These are phyloP conservation scores for Maniola hyperantus DNA, from an alignment of 2,888 invertebrate species.

Conservation along the genomic window DNA sequence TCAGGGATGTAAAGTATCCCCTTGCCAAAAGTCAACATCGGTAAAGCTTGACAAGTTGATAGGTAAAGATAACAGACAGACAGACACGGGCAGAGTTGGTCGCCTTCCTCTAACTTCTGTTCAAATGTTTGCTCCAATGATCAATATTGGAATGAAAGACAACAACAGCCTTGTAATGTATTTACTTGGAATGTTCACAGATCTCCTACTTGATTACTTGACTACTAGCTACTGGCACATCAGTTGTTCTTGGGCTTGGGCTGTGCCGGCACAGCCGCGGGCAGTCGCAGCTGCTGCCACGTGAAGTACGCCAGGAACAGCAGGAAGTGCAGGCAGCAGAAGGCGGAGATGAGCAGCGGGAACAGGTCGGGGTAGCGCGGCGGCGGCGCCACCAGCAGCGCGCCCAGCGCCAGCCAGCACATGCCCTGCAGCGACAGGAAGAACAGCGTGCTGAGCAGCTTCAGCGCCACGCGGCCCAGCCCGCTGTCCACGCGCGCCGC, in stretches of 20 bases:
- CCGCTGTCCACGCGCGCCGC: constrained; percentile 49
- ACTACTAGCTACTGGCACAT: constrained; percentile 1
- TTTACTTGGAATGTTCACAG: constrained; percentile 36
- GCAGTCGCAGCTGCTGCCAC: constrained; percentile 84
- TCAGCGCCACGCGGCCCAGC: constrained; percentile 56
- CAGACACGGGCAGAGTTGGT: too few species aligned
- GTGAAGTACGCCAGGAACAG: constrained; percentile 89
- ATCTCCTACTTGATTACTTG: too few species aligned
- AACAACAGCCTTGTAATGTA: constrained; percentile 9
- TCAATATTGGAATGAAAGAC: constrained; percentile 1
- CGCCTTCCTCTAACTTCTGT: too few species aligned
- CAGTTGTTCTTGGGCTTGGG: constrained; percentile 54
- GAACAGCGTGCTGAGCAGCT: constrained; percentile 61
- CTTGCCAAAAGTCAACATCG: too few species aligned
- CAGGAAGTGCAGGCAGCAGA: constrained; percentile 91
- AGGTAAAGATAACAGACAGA: too few species aligned
- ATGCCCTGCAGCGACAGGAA: constrained; percentile 85
- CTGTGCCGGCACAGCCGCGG: constrained; percentile 57
- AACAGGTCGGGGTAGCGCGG: constrained; percentile 90
- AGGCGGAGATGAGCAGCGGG: constrained; percentile 90
- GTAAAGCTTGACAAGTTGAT: too few species aligned
- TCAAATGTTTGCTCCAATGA: not conserved
- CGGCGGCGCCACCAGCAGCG: constrained; percentile 86
- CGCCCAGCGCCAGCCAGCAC: constrained; percentile 80
- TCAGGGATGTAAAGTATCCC: too few species aligned